Evolutionary conservation across 2,888 invertebrate genomes (phyloP).

Genomic region (Cataglyphis altisquamis): DNA sequence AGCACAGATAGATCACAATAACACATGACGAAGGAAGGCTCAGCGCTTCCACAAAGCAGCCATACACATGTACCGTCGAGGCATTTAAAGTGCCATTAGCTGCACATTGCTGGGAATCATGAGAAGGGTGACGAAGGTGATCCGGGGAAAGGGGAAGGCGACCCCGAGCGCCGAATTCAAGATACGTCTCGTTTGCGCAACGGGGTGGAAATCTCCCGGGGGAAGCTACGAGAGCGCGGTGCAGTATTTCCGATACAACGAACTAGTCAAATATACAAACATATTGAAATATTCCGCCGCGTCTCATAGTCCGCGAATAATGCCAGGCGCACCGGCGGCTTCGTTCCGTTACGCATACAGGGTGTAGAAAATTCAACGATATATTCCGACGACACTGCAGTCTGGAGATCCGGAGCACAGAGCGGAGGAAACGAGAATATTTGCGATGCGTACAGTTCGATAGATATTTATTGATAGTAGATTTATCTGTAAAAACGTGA

Average conservation of each 20-base stretch:
- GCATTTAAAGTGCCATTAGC: conserved; percentile 75
- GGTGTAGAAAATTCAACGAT: conserved; percentile 47
- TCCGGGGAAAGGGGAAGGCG: neutral
- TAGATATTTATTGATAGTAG: conserved; percentile 58
- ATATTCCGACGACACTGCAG: conserved; percentile 35
- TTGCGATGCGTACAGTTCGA: conserved; percentile 57
- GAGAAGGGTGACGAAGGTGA: conserved; percentile 44
- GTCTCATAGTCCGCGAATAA: conserved; percentile 64
- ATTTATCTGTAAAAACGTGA: conserved; percentile 29
- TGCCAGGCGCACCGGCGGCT: conserved; percentile 38
- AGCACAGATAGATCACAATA: conserved; percentile 62
- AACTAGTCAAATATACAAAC: conserved; percentile 71
- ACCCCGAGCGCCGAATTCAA: conserved; percentile 36
- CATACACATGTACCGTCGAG: conserved; percentile 61
- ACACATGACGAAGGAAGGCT: conserved; percentile 67
- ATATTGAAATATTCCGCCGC: conserved; percentile 72
- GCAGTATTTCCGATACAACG: conserved; percentile 72
- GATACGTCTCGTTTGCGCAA: conserved; percentile 54
- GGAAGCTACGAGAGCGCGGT: conserved; percentile 37
- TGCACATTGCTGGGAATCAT: conserved; percentile 55
- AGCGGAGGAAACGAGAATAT: conserved; percentile 48
- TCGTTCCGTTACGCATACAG: conserved; percentile 54
- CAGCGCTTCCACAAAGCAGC: conserved; percentile 63
- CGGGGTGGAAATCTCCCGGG: conserved; percentile 36
- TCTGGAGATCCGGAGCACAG: conserved; percentile 36